These are phyloP conservation scores for Adrianichthys oophorus DNA, from an alignment of 2,797 vertebrate genomes.

Conservation along the genomic window DNA sequence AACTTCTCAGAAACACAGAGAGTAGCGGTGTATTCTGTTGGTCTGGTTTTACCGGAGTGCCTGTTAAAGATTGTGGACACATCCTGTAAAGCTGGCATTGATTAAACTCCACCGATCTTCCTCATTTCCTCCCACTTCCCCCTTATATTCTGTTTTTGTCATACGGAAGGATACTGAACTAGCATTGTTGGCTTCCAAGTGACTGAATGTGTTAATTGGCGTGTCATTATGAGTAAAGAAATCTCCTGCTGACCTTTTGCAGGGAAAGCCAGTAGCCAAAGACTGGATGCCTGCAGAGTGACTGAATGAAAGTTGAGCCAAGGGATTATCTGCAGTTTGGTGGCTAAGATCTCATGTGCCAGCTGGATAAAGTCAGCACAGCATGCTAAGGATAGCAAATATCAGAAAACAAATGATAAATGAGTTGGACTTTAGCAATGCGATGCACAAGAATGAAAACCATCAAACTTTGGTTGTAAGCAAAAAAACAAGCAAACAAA, in stretches of 20 bases:
- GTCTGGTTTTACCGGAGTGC: slow-evolving; percentile 25
- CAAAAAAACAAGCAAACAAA: no score
- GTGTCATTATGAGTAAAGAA: slow-evolving; percentile 69
- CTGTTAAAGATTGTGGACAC: slow-evolving; percentile 55
- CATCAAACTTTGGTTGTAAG: no score
- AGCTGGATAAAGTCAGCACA: slow-evolving; percentile 3
- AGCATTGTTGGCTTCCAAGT: slow-evolving; percentile 73
- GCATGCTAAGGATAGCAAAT: slow-evolving; percentile 1
- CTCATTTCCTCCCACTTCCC: slow-evolving; percentile 59
- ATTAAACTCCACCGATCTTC: slow-evolving; percentile 82
- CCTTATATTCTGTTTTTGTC: slow-evolving; percentile 47
- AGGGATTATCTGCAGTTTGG: slow-evolving; percentile 18
- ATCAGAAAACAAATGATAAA: background rate
- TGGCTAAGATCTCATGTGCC: slow-evolving; percentile 14
- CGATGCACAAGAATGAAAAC: background rate
- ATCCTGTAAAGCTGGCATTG: slow-evolving; percentile 67
- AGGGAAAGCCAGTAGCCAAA: slow-evolving; percentile 47
- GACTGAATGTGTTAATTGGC: slow-evolving; percentile 74
- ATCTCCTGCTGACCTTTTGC: slow-evolving; percentile 72
- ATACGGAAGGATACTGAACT: slow-evolving; percentile 67
- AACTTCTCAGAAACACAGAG: slow-evolving; percentile 57
- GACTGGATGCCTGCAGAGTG: slow-evolving; percentile 57
- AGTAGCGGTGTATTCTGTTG: slow-evolving; percentile 33
- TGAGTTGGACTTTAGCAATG: background rate
- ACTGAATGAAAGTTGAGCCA: slow-evolving; percentile 39